Base-by-base conservation (phyloP, 2,113 vertebrate species). In the Lepus europaeus region DNA sequence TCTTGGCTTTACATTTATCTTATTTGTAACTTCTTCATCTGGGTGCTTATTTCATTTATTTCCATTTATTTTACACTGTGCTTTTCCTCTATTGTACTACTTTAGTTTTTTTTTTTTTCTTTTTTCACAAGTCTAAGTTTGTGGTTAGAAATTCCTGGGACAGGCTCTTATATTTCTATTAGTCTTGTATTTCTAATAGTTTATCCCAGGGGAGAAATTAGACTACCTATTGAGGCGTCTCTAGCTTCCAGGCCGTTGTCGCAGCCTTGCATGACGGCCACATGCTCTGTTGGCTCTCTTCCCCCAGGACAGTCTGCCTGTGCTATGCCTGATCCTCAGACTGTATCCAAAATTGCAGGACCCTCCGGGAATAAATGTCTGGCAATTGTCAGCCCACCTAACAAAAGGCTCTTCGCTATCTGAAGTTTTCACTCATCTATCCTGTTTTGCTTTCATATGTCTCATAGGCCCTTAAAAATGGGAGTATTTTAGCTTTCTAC, bases 381-480 rank as follows among this genome's bases (percentile, higher is more conserved):
- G 27, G 16, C 10, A 33, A 61, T 3, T 68, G 11, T 49, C 64
- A 17, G 33, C 36, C 76, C 51, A 51, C 45, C 31, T 31, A 72
- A 39, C 45, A 56, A 92, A 69, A 83, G 6, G 10, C 29, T 53
- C 68, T n/a, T 78, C 56, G 83, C 17, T 66, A n/a, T 78, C 49
- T 82, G 63, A 56, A 87, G 29, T 78, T 90, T n/a, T 36, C 36
- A 68, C 68, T 82, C 51, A 10, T 79, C 45, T 66, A 23, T 22
- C 84, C 3, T 22, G 59, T 72, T 59, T 86, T 68, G 29, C 31
- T 73, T 39, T 66, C 45, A 63, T 5, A 51, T 33, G 9, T 36
- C 61, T 92, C 74, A 70, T 25, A 72, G 68, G 45, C 82, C 61
- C 87, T 91, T 91, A 51, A 76, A 91, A 92, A 63, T 64, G 17